phyloP scores from a whole-genome alignment of 1,140 invertebrate species.

The Halyomorpha halys region DNA sequence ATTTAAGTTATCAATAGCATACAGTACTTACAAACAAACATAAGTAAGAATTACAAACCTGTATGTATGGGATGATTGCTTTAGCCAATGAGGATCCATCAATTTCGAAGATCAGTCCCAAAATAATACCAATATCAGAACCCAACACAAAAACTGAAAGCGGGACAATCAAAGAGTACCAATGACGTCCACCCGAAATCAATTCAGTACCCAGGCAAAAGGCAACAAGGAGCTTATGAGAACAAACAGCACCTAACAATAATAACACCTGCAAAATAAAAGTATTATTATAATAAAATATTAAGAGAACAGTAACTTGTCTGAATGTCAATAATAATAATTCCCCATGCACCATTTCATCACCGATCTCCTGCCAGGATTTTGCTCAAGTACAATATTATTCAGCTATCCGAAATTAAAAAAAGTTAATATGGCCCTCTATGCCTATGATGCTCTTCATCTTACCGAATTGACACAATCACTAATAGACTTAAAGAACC shows the following conservation, averaged over 20 bases:
- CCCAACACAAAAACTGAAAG: constrained; percentile 54
- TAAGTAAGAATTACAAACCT: constrained; percentile 36
- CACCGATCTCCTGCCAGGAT: too few relatives aligned
- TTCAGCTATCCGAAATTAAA: too few relatives aligned
- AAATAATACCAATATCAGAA: constrained; percentile 52
- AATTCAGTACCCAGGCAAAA: constrained; percentile 66
- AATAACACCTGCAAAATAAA: constrained; percentile 47
- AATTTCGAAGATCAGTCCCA: constrained; percentile 41
- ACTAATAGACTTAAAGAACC: too few relatives aligned
- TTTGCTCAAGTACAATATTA: too few relatives aligned
- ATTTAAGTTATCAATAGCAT: neutral
- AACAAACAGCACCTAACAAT: constrained; percentile 55
- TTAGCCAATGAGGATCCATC: neutral
- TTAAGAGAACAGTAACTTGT: too few relatives aligned
- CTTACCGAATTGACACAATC: too few relatives aligned
- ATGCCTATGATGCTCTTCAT: too few relatives aligned
- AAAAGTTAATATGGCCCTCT: too few relatives aligned
- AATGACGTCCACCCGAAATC: constrained; percentile 36
- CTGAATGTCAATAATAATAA: too few relatives aligned
- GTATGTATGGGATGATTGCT: constrained; percentile 41
- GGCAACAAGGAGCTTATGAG: constrained; percentile 67
- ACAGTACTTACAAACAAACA: neutral
- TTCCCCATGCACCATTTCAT: too few relatives aligned
- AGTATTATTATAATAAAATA: too few relatives aligned
- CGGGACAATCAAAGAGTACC: constrained; percentile 41